Evolutionary conservation across 2,113 vertebrate species (phyloP).

Genomic region (Antechinus stuartii): DNA sequence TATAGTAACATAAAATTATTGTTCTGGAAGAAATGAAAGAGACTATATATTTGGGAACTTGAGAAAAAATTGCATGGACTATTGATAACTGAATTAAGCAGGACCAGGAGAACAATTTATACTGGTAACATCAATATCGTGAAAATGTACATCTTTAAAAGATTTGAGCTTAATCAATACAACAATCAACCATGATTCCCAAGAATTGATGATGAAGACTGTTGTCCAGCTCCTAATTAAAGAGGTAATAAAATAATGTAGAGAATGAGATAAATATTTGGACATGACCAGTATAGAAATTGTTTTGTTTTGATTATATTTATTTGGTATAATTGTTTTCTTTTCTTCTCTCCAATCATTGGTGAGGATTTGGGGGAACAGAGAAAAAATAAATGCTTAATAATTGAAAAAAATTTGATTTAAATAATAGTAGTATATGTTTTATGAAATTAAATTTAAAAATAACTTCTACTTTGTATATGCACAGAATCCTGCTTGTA

Average conservation of each 20-base stretch:
- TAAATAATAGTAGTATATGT: neutral
- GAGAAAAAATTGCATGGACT: neutral
- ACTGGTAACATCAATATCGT: neutral
- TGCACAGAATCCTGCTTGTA: neutral
- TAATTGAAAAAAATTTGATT: neutral
- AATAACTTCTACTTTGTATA: neutral
- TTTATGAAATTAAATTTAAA: neutral
- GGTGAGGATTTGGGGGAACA: neutral
- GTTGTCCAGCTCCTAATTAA: neutral
- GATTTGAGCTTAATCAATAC: neutral
- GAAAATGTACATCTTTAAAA: neutral
- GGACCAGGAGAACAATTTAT: neutral
- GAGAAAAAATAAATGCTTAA: neutral
- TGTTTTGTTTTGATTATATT: neutral
- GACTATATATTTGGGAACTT: neutral
- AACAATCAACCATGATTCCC: neutral
- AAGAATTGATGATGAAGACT: neutral
- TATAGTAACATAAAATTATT: neutral
- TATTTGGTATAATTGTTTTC: neutral
- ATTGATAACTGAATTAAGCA: neutral
- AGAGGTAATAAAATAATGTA: neutral
- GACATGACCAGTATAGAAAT: neutral
- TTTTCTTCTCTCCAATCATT: neutral
- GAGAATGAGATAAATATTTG: too few relatives aligned
- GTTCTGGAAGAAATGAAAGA: neutral